Evolutionary conservation across 1,140 invertebrate species (phyloP).

Genomic region (Brevipalpus yothersi): DNA sequence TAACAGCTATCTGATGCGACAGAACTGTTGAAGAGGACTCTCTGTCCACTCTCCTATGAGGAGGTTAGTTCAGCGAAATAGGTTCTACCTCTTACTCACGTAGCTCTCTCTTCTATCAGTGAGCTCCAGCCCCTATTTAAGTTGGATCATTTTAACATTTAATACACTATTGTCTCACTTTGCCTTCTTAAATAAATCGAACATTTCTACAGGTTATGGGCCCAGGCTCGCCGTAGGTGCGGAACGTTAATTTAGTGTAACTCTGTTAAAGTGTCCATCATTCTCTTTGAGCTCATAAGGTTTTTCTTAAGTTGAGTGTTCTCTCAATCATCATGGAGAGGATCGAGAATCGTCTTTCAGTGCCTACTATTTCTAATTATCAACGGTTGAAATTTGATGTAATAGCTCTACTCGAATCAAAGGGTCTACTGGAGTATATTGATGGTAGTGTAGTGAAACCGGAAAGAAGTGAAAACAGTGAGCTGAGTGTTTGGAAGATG

Average conservation of each 20-base stretch:
- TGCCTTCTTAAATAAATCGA: neutral
- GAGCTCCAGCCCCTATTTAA: no score
- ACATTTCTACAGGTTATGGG: neutral
- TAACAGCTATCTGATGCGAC: no score
- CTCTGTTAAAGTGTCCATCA: neutral
- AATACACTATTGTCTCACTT: no score
- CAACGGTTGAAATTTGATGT: neutral
- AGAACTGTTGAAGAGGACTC: neutral
- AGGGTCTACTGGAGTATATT: neutral
- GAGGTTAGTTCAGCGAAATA: no score
- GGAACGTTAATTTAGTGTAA: neutral
- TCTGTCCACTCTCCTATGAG: no score
- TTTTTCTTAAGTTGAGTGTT: no score
- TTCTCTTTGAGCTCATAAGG: neutral
- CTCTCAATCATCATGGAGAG: neutral
- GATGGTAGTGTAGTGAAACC: neutral
- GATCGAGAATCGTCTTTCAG: neutral
- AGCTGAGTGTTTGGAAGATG: neutral
- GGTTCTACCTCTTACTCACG: no score
- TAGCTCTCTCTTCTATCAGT: no score
- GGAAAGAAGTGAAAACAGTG: neutral
- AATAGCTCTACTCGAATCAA: neutral
- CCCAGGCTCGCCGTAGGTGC: neutral
- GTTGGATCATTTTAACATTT: no score
- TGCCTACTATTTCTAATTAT: neutral